phyloP scores from a whole-genome alignment of 2,888 invertebrate genomes.

The Marasmarcha lunaedactyla region DNA sequence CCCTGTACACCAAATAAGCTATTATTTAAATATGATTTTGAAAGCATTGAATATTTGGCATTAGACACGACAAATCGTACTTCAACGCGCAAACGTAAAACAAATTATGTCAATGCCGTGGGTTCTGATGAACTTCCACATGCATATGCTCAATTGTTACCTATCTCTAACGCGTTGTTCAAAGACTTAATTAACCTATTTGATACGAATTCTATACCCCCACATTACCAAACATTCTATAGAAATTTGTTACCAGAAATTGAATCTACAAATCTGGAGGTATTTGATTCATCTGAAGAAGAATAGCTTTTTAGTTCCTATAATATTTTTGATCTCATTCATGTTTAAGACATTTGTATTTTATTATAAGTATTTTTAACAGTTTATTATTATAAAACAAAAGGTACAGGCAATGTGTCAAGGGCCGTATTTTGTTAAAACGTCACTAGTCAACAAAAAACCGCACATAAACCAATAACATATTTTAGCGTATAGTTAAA shows the following conservation, averaged over 20 bases:
- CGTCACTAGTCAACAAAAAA: too few species aligned
- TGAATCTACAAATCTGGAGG: neutral
- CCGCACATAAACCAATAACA: too few species aligned
- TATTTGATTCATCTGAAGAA: slow-evolving; percentile 1
- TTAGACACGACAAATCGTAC: slow-evolving; percentile 2
- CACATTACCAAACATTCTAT: slow-evolving; percentile 2
- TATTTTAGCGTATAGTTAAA: too few species aligned
- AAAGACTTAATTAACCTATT: neutral
- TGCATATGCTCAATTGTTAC: neutral
- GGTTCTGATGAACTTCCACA: neutral
- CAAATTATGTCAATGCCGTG: neutral
- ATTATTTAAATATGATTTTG: slow-evolving; percentile 6
- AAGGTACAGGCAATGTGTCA: neutral
- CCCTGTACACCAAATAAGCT: slow-evolving; percentile 1
- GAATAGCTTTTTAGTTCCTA: neutral
- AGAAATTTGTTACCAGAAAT: slow-evolving; percentile 1
- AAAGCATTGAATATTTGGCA: slow-evolving; percentile 3
- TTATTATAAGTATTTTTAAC: neutral
- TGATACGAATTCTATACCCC: neutral
- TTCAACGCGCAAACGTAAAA: slow-evolving; percentile 1
- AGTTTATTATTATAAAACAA: neutral
- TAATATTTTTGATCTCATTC: neutral
- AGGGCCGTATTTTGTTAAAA: neutral
- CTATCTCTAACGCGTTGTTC: neutral
- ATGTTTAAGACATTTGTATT: neutral